Base-by-base conservation (phyloP, 2,888 invertebrate species). In the Tricholauxania praeusta region DNA sequence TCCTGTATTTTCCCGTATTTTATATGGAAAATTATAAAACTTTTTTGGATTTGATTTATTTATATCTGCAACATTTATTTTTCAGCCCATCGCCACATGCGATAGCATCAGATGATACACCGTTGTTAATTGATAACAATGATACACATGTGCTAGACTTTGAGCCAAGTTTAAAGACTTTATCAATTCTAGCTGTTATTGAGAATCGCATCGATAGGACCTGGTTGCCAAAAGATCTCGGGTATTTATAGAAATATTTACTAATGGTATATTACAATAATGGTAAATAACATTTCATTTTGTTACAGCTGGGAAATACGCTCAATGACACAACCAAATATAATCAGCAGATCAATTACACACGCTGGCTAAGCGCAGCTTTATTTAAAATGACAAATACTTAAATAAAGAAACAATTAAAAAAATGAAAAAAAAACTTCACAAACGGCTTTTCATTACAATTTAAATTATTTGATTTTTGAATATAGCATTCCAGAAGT, bases 71-170 rank as follows among this genome's bases (percentile, higher is more conserved):
- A 28, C 28, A 39, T 52, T 60, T 57, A 39, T 10, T 48, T 74
- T 77, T 39, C 55, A 79, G 78, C 72, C 79, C 79, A 19, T 75
- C 74, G 69, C 77, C 77, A n/a, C 72, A 76, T 57, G 76, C 74
- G 60, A 75, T 74, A 17, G 75, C 74, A 53, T 74, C 72, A 65
- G 79, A 79, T 17, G 75, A 76, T 32, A 71, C 77, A 60, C 71
- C 74, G 57, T 75, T 96, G 57, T 75, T 96, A 32, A 90, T 93
- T 78, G 96, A 96, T 84, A 94, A 95, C 82, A 93, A 93, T 85
- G 96, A 96, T 85, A 90, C 95, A 77, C 92, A 94, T 85, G 90
- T 96, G 15, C 87, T 96, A 74, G 96, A 96, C 86, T 93, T 95
- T 87, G 89, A 89, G 74, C 94, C 95, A 2, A 90, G 91, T 6